Conservation (phyloP, 1,140 invertebrate species). For the Bombus confusus region DNA sequence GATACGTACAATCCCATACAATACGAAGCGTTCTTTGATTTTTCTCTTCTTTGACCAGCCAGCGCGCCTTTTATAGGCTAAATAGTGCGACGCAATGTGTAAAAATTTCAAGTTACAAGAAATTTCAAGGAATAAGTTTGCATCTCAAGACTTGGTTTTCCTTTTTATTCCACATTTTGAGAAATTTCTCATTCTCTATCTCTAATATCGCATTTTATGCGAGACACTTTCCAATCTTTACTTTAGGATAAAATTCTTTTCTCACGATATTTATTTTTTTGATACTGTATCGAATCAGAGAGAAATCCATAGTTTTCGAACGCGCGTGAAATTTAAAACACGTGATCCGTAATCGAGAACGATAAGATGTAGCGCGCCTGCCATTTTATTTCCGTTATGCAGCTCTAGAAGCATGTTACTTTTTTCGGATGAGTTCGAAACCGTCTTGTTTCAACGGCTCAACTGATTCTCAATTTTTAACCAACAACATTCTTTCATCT, state of each 20-base stretch:
- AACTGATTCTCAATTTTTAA: constrained; percentile 6
- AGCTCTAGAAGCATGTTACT: constrained; percentile 24
- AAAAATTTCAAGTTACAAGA: background rate
- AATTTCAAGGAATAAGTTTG: constrained; percentile 8
- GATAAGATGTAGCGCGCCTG: constrained; percentile 15
- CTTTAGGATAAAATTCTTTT: background rate
- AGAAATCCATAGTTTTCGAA: background rate
- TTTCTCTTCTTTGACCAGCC: no score
- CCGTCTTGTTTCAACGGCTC: constrained; percentile 28
- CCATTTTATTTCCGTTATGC: constrained; percentile 28
- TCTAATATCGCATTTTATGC: background rate
- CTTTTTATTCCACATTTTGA: background rate
- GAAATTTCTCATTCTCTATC: no score
- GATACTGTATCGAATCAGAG: background rate
- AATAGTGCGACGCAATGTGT: constrained; percentile 10
- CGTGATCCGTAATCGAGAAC: background rate
- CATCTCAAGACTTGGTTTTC: background rate
- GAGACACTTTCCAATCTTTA: background rate
- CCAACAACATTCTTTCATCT: background rate
- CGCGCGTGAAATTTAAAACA: background rate
- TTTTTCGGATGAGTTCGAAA: constrained; percentile 30
- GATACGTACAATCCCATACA: background rate
- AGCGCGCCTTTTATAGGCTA: no score
- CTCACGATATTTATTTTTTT: no score
- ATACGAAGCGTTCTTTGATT: background rate